Percentiles rank a stretch among this genome's conserved stretches.
Conservation (phyloP, 1,140 invertebrate species). For the Nephila pilipes region DNA sequence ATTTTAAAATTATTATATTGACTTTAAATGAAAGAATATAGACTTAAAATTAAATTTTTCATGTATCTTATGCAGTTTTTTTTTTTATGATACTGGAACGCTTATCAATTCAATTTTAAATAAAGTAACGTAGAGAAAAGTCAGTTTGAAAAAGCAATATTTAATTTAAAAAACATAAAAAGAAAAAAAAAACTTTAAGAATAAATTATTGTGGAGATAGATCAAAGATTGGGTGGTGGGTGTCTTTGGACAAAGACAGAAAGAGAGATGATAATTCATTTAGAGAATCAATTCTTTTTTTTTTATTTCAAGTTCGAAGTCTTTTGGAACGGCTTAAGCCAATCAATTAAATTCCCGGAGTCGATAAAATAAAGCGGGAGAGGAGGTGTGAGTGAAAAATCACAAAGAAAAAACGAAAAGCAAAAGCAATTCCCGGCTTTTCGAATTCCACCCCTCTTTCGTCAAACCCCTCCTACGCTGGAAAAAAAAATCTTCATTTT, state of each 20-base stretch:
- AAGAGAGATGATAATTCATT: slow-evolving; percentile 31
- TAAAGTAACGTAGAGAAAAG: too few relatives aligned
- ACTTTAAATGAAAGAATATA: too few relatives aligned
- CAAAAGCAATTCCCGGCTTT: slow-evolving; percentile 54
- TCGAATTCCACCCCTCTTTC: slow-evolving; percentile 28
- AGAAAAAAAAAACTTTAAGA: neutral
- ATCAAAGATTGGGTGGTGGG: neutral
- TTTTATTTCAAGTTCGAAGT: neutral
- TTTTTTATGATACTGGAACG: too few relatives aligned
- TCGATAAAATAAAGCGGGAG: slow-evolving; percentile 58
- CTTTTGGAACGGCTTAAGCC: slow-evolving; percentile 24
- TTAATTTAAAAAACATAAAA: too few relatives aligned
- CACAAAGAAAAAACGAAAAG: slow-evolving; percentile 10
- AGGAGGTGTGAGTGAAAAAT: slow-evolving; percentile 19
- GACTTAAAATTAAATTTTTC: too few relatives aligned
- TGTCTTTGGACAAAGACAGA: neutral
- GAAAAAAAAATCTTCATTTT: slow-evolving; percentile 37
- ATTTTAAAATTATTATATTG: too few relatives aligned
- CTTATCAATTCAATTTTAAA: too few relatives aligned
- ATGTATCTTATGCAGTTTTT: too few relatives aligned
- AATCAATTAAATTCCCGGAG: slow-evolving; percentile 58
- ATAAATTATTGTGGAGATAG: slow-evolving; percentile 27
- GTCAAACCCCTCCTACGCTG: neutral
- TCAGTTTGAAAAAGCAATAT: too few relatives aligned
- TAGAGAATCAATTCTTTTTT: neutral